Evolutionary conservation across 2,113 vertebrate species (phyloP).

Genomic region (Nipponia nippon): DNA sequence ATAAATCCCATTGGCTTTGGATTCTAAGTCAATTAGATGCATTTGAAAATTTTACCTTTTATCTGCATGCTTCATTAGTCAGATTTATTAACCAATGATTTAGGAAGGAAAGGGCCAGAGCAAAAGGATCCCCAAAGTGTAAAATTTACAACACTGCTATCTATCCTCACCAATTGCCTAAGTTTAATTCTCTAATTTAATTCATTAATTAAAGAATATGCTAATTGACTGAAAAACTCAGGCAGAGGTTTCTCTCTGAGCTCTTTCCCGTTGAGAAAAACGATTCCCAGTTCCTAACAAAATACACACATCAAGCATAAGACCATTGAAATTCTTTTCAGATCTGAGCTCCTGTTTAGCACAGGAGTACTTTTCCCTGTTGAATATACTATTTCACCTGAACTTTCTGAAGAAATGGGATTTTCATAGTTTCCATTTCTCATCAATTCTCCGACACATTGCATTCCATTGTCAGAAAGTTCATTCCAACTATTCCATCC

Average conservation of each 20-base stretch:
- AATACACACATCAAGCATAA: slow-evolving; percentile 2
- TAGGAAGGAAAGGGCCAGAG: slow-evolving; percentile 45
- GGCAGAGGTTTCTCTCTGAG: slow-evolving; percentile 37
- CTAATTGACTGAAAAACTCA: slow-evolving; percentile 49
- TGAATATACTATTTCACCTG: background rate
- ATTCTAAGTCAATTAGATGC: slow-evolving; percentile 62
- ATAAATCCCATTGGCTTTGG: slow-evolving; percentile 53
- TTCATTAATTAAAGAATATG: slow-evolving; percentile 67
- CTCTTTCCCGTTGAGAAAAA: slow-evolving; percentile 21
- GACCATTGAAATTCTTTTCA: slow-evolving; percentile 10
- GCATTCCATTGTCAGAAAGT: background rate
- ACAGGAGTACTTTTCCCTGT: background rate
- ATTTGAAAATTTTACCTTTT: slow-evolving; percentile 63
- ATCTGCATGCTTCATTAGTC: slow-evolving; percentile 57
- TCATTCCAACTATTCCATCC: background rate
- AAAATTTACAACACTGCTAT: slow-evolving; percentile 56
- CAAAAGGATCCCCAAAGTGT: slow-evolving; percentile 60
- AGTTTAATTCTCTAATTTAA: slow-evolving; percentile 66
- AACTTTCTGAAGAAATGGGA: background rate
- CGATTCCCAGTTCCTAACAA: background rate
- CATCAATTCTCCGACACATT: background rate
- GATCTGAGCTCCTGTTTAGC: background rate
- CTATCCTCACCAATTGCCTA: slow-evolving; percentile 52
- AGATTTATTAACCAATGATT: slow-evolving; percentile 65
- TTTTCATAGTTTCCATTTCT: slow-evolving; percentile 14